These are phyloP conservation scores for Microcebus tavaratra DNA, from an alignment of 2,113 vertebrate genomes.

Conservation along the genomic window DNA sequence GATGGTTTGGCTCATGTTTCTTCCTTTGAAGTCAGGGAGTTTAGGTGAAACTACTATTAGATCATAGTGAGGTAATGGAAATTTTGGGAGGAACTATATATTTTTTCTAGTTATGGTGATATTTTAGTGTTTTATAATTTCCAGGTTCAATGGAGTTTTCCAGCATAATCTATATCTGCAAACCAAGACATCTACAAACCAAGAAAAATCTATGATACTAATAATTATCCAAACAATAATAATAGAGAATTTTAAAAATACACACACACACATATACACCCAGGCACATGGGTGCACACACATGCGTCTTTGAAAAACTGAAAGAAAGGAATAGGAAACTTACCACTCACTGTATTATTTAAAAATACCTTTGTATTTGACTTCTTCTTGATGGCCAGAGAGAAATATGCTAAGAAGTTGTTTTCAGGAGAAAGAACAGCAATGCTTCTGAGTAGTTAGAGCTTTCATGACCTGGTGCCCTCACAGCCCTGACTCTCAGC, in stretches of 20 bases:
- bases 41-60: constrained; percentile 37
- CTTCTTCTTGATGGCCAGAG: neutral
- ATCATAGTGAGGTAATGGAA: constrained; percentile 13
- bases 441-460: neutral
- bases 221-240: neutral
- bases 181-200: neutral
- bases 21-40: neutral
- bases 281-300: neutral
- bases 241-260: neutral
- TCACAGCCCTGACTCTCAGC: neutral
- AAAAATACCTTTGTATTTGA: constrained; percentile 13
- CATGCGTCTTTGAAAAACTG: neutral
- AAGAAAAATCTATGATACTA: neutral
- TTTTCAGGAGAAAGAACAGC: constrained; percentile 3
- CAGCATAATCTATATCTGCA: neutral
- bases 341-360: neutral
- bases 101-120: neutral
- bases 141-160: constrained; percentile 3
- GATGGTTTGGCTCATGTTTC: neutral
- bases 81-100: neutral
- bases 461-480: neutral
- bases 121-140: constrained; percentile 33
- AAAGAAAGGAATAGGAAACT: neutral
- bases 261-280: neutral
- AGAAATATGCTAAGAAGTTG: neutral